These are phyloP conservation scores for Mystacides longicornis DNA, from an alignment of 2,888 invertebrate species.

Conservation along the genomic window DNA sequence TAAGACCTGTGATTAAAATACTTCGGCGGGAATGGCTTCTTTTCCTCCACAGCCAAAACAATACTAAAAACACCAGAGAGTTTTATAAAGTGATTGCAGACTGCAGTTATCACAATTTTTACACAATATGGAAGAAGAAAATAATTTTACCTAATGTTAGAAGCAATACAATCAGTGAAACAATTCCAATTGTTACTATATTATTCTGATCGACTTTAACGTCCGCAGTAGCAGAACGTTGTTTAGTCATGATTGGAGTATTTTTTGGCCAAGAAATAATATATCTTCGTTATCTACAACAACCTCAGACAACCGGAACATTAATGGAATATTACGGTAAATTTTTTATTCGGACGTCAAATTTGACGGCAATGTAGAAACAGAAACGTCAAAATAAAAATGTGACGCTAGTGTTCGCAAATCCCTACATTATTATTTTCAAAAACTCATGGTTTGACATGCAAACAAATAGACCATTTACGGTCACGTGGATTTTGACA, in stretches of 20 bases:
- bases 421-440: too few species aligned
- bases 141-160: background rate
- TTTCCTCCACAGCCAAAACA: slow-evolving; percentile 55
- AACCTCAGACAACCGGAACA: too few species aligned
- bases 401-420: background rate
- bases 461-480: too few species aligned
- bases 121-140: background rate
- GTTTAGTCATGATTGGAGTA: background rate
- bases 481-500: too few species aligned
- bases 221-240: background rate
- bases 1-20: slow-evolving; percentile 75
- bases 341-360: background rate
- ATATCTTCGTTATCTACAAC: too few species aligned
- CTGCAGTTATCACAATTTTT: too few species aligned
- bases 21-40: slow-evolving; percentile 53
- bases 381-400: background rate
- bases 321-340: too few species aligned
- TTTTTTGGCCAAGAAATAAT: too few species aligned
- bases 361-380: too few species aligned
- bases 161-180: background rate
- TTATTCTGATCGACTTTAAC: background rate
- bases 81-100: too few species aligned
- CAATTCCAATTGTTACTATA: background rate
- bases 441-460: too few species aligned
- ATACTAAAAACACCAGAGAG: slow-evolving; percentile 41